Conservation (phyloP, 2,888 invertebrate genomes). For the Rhyacophila evoluta region DNA sequence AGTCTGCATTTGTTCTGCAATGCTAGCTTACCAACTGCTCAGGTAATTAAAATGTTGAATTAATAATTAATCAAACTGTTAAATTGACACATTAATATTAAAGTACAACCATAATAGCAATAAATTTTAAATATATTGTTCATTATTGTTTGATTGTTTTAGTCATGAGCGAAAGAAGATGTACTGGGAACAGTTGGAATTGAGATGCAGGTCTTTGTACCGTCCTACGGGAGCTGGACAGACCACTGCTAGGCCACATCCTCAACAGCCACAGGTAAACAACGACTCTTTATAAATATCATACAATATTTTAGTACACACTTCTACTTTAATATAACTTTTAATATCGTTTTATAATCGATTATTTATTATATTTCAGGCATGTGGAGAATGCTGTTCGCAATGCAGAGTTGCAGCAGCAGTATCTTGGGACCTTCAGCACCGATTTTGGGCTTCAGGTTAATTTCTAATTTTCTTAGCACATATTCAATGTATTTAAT, state of each 20-base stretch:
- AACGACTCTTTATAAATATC: too few relatives aligned
- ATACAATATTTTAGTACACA: too few relatives aligned
- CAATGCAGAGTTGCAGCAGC: slow-evolving; percentile 66
- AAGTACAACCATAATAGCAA: too few relatives aligned
- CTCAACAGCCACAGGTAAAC: slow-evolving; percentile 80
- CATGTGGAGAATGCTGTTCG: slow-evolving; percentile 65
- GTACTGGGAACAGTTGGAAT: slow-evolving; percentile 93
- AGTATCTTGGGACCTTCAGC: slow-evolving; percentile 68
- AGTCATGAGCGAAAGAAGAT: slow-evolving; percentile 94
- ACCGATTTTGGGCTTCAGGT: slow-evolving; percentile 70
- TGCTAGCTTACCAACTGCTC: slow-evolving; percentile 90
- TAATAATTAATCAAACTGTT: too few relatives aligned
- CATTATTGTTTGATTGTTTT: slow-evolving; percentile 56
- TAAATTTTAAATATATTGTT: too few relatives aligned
- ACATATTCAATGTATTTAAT: too few relatives aligned
- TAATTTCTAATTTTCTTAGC: neutral
- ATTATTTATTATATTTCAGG: slow-evolving; percentile 59
- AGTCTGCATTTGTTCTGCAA: slow-evolving; percentile 91
- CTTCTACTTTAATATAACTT: too few relatives aligned
- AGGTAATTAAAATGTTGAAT: too few relatives aligned
- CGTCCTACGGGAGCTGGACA: slow-evolving; percentile 61
- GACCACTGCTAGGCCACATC: slow-evolving; percentile 60
- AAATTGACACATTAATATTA: too few relatives aligned
- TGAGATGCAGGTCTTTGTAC: slow-evolving; percentile 85
- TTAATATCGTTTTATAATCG: too few relatives aligned